phyloP scores from a whole-genome alignment of 2,113 vertebrate genomes.

The Protomyctophum bolini region DNA sequence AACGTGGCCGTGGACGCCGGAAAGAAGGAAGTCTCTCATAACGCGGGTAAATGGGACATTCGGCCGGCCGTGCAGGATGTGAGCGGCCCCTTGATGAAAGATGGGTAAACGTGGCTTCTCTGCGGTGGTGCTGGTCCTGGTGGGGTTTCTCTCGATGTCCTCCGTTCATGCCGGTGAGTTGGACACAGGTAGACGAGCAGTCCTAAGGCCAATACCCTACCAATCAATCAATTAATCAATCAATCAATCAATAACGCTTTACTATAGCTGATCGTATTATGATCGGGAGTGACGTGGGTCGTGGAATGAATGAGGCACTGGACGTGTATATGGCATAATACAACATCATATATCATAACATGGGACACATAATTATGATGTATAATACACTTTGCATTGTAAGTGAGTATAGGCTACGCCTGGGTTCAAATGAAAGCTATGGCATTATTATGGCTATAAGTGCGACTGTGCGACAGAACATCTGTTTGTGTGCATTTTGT shows the following conservation, averaged over 20 bases:
- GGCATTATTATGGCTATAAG: too few relatives aligned
- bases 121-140: slow-evolving; percentile 69
- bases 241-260: not conserved
- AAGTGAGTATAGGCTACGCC: too few relatives aligned
- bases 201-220: not conserved
- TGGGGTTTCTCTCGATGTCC: slow-evolving; percentile 68
- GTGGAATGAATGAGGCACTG: too few relatives aligned
- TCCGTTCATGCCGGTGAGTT: slow-evolving; percentile 78
- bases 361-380: too few relatives aligned
- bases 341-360: too few relatives aligned
- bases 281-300: too few relatives aligned
- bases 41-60: slow-evolving; percentile 66
- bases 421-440: too few relatives aligned
- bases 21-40: not conserved
- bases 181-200: slow-evolving; percentile 43
- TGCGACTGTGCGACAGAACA: not conserved
- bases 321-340: too few relatives aligned
- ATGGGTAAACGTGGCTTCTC: slow-evolving; percentile 72
- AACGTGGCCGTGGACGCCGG: not conserved
- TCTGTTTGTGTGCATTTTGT: not conserved
- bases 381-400: too few relatives aligned
- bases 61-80: slow-evolving; percentile 75
- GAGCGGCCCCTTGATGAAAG: slow-evolving; percentile 72
- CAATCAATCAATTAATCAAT: not conserved
- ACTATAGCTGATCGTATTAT: too few relatives aligned